Conservation (phyloP, 2,797 vertebrate species). For the Alcedo atthis region DNA sequence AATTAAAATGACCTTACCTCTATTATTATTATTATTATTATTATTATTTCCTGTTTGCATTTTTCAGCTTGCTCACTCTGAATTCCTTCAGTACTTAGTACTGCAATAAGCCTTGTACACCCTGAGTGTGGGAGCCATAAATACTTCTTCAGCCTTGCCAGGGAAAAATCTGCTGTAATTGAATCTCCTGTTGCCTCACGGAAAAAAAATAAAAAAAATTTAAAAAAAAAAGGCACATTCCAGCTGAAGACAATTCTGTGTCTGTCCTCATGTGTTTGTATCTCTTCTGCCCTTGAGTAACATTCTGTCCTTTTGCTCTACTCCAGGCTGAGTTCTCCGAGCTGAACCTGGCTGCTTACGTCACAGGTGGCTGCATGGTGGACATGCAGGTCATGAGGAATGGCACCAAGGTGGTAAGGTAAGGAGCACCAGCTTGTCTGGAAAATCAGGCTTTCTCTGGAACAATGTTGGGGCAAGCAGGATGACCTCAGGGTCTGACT, state of each 20-base stretch:
- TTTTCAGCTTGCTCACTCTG: constrained; percentile 50
- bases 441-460: background rate
- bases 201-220: background rate
- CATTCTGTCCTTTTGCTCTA: constrained; percentile 2
- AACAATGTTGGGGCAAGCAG: background rate
- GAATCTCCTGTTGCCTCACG: background rate
- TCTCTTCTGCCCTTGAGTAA: background rate
- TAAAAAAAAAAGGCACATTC: background rate
- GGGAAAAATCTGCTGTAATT: constrained; percentile 30
- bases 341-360: constrained; percentile 92
- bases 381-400: constrained; percentile 93
- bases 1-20: constrained; percentile 11
- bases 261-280: background rate
- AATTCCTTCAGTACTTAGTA: constrained; percentile 42
- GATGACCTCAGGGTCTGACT: background rate
- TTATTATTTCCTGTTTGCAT: background rate
- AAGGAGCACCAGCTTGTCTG: constrained; percentile 35
- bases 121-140: constrained; percentile 5
- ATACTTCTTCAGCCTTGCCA: constrained; percentile 25
- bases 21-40: background rate
- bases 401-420: constrained; percentile 93
- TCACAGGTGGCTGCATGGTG: constrained; percentile 90
- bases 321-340: constrained; percentile 94
- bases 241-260: background rate
- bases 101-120: constrained; percentile 29